Evolutionary conservation across 2,888 invertebrate species (phyloP).

Genomic region (Micoletzkya japonica): DNA sequence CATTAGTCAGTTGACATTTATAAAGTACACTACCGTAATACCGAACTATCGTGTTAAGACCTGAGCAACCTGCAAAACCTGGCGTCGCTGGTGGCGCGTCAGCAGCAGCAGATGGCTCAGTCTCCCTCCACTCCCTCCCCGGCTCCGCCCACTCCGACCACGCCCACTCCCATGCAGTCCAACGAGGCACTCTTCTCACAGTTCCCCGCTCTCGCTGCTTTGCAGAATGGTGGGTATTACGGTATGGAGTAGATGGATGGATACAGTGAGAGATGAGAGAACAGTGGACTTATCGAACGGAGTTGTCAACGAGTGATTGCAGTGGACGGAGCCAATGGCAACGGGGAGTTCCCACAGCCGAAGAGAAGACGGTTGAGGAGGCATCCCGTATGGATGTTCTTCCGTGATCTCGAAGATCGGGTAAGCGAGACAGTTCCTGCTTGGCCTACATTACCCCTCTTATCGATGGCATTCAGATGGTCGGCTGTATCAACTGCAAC

Average conservation of each 20-base stretch:
- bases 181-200: constrained; percentile 5
- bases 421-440: constrained; percentile 31
- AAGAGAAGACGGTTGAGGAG: constrained; percentile 51
- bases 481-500: constrained; percentile 56
- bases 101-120: constrained; percentile 34
- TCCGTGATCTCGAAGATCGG: constrained; percentile 56
- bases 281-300: neutral
- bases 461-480: constrained; percentile 40
- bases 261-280: neutral
- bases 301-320: neutral
- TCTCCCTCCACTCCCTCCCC: constrained; percentile 7
- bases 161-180: constrained; percentile 26
- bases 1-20: too few species aligned
- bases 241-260: neutral
- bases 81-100: neutral
- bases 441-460: neutral
- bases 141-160: constrained; percentile 27
- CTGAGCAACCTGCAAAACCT: neutral
- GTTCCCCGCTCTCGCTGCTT: neutral
- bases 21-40: too few species aligned
- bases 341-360: constrained; percentile 47
- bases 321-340: neutral
- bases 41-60: neutral
- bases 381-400: constrained; percentile 60
- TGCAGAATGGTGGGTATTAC: neutral